Conservation (phyloP, 2,113 vertebrate genomes). For the Dissostichus mawsoni region DNA sequence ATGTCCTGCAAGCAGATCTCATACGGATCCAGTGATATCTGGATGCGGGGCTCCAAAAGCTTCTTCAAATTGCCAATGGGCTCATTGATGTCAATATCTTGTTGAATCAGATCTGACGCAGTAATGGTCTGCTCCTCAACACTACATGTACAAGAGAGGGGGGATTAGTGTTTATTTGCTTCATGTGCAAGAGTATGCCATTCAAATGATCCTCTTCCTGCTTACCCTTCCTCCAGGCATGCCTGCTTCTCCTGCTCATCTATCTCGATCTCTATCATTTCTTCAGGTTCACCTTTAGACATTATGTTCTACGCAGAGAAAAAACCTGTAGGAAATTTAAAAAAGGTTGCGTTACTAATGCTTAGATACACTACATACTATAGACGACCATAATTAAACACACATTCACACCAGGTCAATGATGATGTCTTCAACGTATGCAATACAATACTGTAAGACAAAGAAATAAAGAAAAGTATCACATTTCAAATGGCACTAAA, state of each 20-base stretch:
- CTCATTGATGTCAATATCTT: conserved; percentile 98
- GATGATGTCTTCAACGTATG: not conserved
- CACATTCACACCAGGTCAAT: not conserved
- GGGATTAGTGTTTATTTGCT: not conserved
- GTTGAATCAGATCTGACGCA: conserved; percentile 95
- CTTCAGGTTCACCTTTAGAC: conserved; percentile 96
- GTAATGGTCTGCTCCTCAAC: conserved; percentile 95
- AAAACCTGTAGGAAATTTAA: conserved; percentile 12
- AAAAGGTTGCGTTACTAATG: not conserved
- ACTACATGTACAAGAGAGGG: conserved; percentile 70
- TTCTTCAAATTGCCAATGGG: conserved; percentile 98
- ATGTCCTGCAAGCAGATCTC: conserved; percentile 98
- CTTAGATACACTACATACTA: too few relatives aligned
- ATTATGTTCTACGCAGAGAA: conserved; percentile 79
- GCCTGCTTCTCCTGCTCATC: conserved; percentile 96
- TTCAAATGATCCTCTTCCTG: not conserved
- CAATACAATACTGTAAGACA: not conserved
- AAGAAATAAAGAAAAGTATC: not conserved
- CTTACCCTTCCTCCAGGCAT: conserved; percentile 96
- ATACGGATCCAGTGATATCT: conserved; percentile 93
- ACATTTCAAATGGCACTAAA: not conserved
- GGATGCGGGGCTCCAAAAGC: conserved; percentile 94
- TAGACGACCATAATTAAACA: not conserved
- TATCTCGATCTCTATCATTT: conserved; percentile 99
- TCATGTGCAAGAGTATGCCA: not conserved